Conservation (phyloP, 2,797 vertebrate genomes). For the Tokudaia muenninki region DNA sequence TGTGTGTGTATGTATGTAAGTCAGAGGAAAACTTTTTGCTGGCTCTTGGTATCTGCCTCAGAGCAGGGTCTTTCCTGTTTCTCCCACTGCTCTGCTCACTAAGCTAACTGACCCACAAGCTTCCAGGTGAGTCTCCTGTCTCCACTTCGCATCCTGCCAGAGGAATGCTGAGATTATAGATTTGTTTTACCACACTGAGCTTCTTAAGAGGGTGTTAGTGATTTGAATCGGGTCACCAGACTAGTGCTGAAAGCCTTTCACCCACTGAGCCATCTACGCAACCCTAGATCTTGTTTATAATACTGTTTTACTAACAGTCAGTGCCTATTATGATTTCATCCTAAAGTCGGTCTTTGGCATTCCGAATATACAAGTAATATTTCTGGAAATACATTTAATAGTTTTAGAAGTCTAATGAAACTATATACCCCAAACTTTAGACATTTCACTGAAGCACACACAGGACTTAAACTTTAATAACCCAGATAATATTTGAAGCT, state of each 20-base stretch:
- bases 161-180: background rate
- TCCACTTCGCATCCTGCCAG: background rate
- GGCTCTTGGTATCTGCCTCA: background rate
- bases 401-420: slow-evolving; percentile 51
- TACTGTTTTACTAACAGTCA: slow-evolving; percentile 46
- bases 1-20: background rate
- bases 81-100: background rate
- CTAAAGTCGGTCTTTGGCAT: slow-evolving; percentile 51
- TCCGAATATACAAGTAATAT: slow-evolving; percentile 37
- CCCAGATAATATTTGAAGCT: slow-evolving; percentile 19
- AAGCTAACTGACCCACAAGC: background rate
- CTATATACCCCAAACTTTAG: slow-evolving; percentile 24
- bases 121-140: background rate
- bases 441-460: slow-evolving; percentile 44
- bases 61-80: background rate
- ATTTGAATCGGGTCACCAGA: background rate
- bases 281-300: slow-evolving; percentile 37
- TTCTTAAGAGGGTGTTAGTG: background rate
- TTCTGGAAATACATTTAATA: slow-evolving; percentile 37
- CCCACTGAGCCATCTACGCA: background rate
- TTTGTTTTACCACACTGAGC: background rate
- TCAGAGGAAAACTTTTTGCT: background rate
- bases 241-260: background rate
- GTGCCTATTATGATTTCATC: slow-evolving; percentile 30
- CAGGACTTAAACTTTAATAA: background rate